Evolutionary conservation across 1,140 invertebrate species (phyloP), one percentile per base, ranked within the genome.

Genomic region (Zaprionus africanus): DNA sequence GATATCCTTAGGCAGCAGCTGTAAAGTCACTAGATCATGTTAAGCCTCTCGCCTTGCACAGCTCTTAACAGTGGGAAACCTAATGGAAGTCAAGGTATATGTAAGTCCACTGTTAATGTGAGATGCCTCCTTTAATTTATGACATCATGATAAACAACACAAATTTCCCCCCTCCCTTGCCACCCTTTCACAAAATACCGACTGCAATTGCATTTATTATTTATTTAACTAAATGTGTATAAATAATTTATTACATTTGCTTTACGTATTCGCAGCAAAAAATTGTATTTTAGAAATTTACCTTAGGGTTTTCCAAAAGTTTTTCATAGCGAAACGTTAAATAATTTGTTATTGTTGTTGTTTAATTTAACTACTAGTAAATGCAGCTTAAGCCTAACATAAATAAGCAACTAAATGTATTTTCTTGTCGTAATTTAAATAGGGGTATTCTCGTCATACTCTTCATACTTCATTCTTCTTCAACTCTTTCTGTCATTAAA

Each of bases 331-430:
- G 59, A 34, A 66, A 46, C 68, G 63, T 73, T 71, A 5, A 51
- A 53, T 75, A 72, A 75, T 86, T 81, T 75, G 68, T 81, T 71
- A 53, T 82, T 70, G 36, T 76, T 76, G 49, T 69, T 67, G 68
- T 72, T 80, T 73, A 69, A 77, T 65, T 90, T 92, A 91, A 77
- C 81, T 80, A 85, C 91, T 92, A 92, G 79, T 92, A 92, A 92
- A 92, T 92, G 91, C 91, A 79, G 82, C 91, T 92, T 92, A 92
- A 71, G 31, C 71, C 84, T 88, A 92, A 75, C 78, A 92, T 88
- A 88, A 88, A 88, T 88, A 88, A 81, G 85, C 81, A 84, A 85
- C 84, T 88, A 84, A 88, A 85, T 90, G 59, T 83, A 83, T 77
- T 72, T 78, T 70, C 36, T 66, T 67, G 36, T 70, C 57, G 58